These are phyloP conservation scores for Phortica variegata DNA, from an alignment of 1,140 invertebrate species.

Conservation along the genomic window DNA sequence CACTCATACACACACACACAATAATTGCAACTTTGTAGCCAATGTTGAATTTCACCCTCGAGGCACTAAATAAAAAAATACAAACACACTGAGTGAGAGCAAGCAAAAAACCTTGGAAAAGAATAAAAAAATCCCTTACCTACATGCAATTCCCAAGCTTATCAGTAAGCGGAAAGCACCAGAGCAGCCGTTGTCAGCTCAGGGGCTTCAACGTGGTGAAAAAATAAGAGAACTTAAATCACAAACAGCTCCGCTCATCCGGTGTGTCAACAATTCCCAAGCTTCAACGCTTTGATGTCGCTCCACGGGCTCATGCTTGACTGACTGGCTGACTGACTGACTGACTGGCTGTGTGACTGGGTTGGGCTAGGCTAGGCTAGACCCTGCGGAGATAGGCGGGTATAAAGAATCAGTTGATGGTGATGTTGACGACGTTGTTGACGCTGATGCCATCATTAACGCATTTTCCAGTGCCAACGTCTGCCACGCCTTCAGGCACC, in stretches of 20 bases:
- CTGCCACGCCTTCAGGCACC: slow-evolving; percentile 38
- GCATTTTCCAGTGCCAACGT: slow-evolving; percentile 31
- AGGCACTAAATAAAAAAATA: too few species aligned
- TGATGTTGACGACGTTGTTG: slow-evolving; percentile 23
- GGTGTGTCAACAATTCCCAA: slow-evolving; percentile 55
- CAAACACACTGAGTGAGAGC: too few species aligned
- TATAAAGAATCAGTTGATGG: too few species aligned
- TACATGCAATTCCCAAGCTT: too few species aligned
- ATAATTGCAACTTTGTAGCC: slow-evolving; percentile 4
- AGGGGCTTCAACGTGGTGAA: too few species aligned
- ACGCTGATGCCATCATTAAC: slow-evolving; percentile 48
- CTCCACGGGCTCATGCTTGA: slow-evolving; percentile 15
- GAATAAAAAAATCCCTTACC: slow-evolving; percentile 49
- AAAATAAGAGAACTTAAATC: slow-evolving; percentile 11
- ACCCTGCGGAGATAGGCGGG: not conserved
- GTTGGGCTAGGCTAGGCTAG: not conserved
- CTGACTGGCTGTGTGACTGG: not conserved
- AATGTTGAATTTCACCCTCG: too few species aligned
- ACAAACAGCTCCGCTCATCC: slow-evolving; percentile 32
- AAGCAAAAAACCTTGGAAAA: slow-evolving; percentile 5
- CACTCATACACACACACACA: slow-evolving; percentile 6
- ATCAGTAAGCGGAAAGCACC: slow-evolving; percentile 30
- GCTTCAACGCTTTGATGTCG: slow-evolving; percentile 54
- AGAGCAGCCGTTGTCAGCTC: too few species aligned
- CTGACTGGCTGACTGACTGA: slow-evolving; percentile 15